These are phyloP conservation scores for Dufourea novaeangliae DNA, from an alignment of 1,140 invertebrate genomes.

Conservation along the genomic window DNA sequence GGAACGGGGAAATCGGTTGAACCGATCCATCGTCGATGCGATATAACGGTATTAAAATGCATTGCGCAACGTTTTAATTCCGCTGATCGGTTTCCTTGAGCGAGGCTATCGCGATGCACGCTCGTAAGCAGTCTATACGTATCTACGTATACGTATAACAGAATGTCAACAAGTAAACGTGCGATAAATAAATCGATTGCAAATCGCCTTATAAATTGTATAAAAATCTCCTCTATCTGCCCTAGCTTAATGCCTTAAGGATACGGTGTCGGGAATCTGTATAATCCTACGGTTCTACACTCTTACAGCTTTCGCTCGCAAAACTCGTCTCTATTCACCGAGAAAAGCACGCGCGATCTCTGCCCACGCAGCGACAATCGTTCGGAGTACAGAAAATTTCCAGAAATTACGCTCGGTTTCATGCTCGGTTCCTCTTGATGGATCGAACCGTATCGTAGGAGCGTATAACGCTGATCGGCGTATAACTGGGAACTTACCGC, in stretches of 20 bases:
- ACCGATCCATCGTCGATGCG: background rate
- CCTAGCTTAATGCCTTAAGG: slow-evolving; percentile 64
- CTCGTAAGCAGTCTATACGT: slow-evolving; percentile 38
- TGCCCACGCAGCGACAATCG: background rate
- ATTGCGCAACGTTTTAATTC: slow-evolving; percentile 2
- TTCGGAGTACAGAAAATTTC: too few species aligned
- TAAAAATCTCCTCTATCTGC: slow-evolving; percentile 66
- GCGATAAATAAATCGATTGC: slow-evolving; percentile 66
- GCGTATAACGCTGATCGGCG: too few species aligned
- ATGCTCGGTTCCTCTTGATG: too few species aligned
- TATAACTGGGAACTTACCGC: too few species aligned
- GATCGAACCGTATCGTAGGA: too few species aligned
- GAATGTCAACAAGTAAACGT: slow-evolving; percentile 68
- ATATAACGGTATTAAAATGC: slow-evolving; percentile 7
- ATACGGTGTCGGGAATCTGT: slow-evolving; percentile 59
- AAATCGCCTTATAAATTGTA: slow-evolving; percentile 69
- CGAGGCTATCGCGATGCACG: slow-evolving; percentile 13
- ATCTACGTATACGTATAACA: slow-evolving; percentile 44
- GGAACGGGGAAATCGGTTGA: background rate
- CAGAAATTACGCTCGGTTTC: too few species aligned
- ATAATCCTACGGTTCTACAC: slow-evolving; percentile 50
- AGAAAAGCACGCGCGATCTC: slow-evolving; percentile 18
- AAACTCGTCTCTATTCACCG: slow-evolving; percentile 15
- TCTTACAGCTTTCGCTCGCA: slow-evolving; percentile 30
- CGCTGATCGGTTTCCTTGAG: slow-evolving; percentile 1